Evolutionary conservation across 2,113 vertebrate species (phyloP), one percentile per base, ranked within the genome.

Genomic region (Takifugu flavidus): DNA sequence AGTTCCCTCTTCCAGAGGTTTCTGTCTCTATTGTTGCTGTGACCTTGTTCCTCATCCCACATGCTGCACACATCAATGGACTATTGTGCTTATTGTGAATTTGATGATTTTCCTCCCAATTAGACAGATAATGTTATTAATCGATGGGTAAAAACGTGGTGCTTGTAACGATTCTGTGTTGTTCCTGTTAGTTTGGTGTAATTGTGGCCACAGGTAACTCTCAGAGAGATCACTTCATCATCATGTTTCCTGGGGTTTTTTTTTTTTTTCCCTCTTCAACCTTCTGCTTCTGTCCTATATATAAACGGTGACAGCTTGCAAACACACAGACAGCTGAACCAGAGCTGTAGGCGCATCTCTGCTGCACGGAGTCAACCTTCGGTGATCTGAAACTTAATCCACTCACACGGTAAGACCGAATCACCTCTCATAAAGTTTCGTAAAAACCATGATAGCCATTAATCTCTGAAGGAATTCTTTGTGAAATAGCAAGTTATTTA

Each of bases 1-100:
- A 71, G 43, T 84, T 82, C 80, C 69, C 39, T 65, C 77, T 67
- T 26, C 51, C 14, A 5, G 5, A 29, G 8, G 71, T 81, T 73
- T 65, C 65, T 65, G 28, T 72, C 34, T 54, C 13, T 42, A 25
- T n/a, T 44, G 26, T 34, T 47, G 6, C 46, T 8, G 4, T 26
- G 25, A 70, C 59, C 71, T 84, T 65, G 66, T 15, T 56, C 25
- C 56, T 20, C 34, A 53, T 1, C 15, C 34, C 1, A 1, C 28
- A 8, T 10, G 20, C 25, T 4, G 2, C 26, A 27, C 6, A 31
- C 49, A 11, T 47, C 42, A 2, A 5, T 3, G 13, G 4, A 13
- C 4, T 4, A 45, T 45, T 15, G 3, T 15, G 44, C 4, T 12
- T 11, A 3, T 3, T 6, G 34, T 39, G 34, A 39, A 39, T 39